These are phyloP conservation scores for Malurus splendens DNA, from an alignment of 2,797 vertebrate genomes.

Conservation along the genomic window DNA sequence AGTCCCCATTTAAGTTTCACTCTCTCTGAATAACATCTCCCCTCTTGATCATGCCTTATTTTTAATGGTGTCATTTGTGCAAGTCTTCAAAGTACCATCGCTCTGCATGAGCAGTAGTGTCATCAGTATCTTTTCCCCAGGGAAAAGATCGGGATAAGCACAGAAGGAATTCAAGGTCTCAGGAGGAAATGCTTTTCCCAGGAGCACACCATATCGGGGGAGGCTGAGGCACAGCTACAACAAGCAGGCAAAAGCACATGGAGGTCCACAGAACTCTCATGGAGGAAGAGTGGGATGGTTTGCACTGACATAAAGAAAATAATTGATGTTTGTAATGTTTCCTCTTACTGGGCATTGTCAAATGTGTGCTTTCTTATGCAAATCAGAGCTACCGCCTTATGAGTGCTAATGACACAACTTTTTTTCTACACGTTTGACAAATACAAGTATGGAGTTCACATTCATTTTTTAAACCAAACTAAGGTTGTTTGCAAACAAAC, in stretches of 20 bases:
- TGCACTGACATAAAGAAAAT: neutral
- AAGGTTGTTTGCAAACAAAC: neutral
- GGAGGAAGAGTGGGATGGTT: neutral
- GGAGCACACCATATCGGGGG: accelerated
- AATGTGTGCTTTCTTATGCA: neutral
- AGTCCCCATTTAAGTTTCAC: neutral
- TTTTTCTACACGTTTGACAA: neutral
- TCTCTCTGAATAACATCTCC: neutral
- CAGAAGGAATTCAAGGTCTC: neutral
- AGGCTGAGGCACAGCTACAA: neutral
- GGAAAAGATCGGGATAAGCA: neutral
- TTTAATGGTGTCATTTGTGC: neutral
- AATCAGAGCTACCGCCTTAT: neutral
- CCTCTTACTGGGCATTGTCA: neutral
- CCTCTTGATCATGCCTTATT: neutral
- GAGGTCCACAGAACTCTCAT: neutral
- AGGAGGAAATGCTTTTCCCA: neutral
- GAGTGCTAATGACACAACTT: neutral
- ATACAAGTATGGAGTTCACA: neutral
- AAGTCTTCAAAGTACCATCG: neutral
- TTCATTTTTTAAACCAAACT: neutral
- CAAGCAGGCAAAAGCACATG: neutral
- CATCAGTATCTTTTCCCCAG: neutral
- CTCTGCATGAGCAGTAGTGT: neutral
- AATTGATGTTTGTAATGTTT: neutral